phyloP scores from a whole-genome alignment of 2,797 vertebrate species.

The Enteromius afrohamiltoni region DNA sequence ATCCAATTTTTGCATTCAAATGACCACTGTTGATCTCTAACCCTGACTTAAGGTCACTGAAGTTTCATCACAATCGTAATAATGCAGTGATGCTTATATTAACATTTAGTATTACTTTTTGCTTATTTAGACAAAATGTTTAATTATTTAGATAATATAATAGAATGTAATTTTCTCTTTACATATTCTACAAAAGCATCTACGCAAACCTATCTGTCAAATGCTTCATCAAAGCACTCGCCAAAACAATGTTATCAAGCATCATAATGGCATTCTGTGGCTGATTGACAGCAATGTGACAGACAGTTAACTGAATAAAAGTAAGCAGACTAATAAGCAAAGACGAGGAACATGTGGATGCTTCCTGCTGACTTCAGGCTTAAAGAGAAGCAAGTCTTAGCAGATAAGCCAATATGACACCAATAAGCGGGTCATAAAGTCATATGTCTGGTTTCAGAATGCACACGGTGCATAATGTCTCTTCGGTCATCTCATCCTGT shows the following conservation, averaged over 20 bases:
- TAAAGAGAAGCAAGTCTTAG: conserved; percentile 49
- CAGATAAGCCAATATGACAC: conserved; percentile 53
- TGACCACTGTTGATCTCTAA: conserved; percentile 9
- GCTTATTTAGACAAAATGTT: background rate
- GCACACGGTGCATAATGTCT: conserved; percentile 40
- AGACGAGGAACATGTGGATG: background rate
- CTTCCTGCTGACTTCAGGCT: conserved; percentile 37
- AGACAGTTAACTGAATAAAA: conserved; percentile 7
- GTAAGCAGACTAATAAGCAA: conserved; percentile 28
- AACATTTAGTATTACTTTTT: background rate
- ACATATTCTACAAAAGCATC: background rate
- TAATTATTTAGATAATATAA: background rate
- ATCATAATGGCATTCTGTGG: background rate
- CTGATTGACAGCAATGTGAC: conserved; percentile 6
- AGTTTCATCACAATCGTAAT: no score
- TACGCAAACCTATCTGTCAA: background rate
- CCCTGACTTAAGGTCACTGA: background rate
- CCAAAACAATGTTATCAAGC: conserved; percentile 1
- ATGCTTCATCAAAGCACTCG: background rate
- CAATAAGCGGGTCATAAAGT: conserved; percentile 54
- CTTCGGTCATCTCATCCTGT: conserved; percentile 32
- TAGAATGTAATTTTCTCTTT: background rate
- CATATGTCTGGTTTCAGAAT: conserved; percentile 59
- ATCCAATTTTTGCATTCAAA: background rate
- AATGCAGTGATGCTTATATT: background rate